Evolutionary conservation across 2,797 vertebrate species (phyloP), one percentile per base, ranked within the genome.

Genomic region (Intellagama lesueurii): DNA sequence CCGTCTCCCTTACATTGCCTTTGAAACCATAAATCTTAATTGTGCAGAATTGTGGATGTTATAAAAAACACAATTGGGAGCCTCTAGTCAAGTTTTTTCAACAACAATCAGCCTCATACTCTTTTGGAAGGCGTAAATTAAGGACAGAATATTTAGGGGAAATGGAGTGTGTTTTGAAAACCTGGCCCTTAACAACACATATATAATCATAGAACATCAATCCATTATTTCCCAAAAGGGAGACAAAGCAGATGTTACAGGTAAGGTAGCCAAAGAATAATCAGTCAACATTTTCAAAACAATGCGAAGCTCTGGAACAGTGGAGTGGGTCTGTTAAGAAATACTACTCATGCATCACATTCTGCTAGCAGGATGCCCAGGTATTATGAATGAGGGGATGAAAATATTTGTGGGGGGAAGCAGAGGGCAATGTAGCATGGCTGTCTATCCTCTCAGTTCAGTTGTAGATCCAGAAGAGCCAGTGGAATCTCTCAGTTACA

Each of bases 11-110:
- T 75, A 52, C 68, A 81, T 89, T 80, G 82, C 30, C 17, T 83
- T 77, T 83, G 56, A 52, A 47, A 30, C 72, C 88, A 81, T 80
- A 93, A 95, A 93, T 89, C 81, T 90, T 89, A 60, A 47, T 56
- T 66, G 92, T 92, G 47, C 85, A 17, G 91, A 92, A 92, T 44
- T 4, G 56, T 56, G 35, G 40, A 56, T 35, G 24, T 83, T 87
- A 83, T 0, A 93, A 91, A 93, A 91, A 77, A 0, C 26, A 90
- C 1, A 0, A 52, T 89, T 84, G 89, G 81, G 91, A 5, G 22
- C 26, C 0, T 2, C 90, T 40, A 30, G 56, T 79, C 87, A 80
- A 70, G 87, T 91, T 91, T 94, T 81, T 77, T 88, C 78, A 35
- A 77, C 35, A 32, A 19, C 16, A 7, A 24, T 79, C 87, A 60